Evolutionary conservation across 1,140 invertebrate species (phyloP), one percentile per base, ranked within the genome.

Genomic region (Stenopsyche tienmushanensis): DNA sequence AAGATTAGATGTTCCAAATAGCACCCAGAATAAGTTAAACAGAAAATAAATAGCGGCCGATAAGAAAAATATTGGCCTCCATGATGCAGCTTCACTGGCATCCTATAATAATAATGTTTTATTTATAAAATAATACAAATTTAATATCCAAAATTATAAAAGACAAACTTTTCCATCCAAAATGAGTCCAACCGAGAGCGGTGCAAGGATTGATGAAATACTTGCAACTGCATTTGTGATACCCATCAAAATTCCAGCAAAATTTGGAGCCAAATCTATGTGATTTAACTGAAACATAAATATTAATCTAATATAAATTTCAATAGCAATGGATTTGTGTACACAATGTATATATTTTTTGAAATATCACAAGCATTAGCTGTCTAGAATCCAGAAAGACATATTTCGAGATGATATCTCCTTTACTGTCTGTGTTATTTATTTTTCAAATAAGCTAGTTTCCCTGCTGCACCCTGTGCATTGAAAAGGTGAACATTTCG

Each of bases 161-260:
- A 23, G 8, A 25, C n/a, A 65, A 45, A 70, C 69, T 25, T 64
- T 47, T 65, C 67, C 65, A 13, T 59, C 57, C 0, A 70, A 45
- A 52, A 69, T 49, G 26, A 15, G 18, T 25, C 65, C 58, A 29
- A 39, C 58, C 10, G 65, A 26, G 15, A 66, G 53, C 15, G 65
- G 58, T 1, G 65, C 65, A n/a, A 91, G 72, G 41, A 91, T 89
- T 17, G 90, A 90, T 39, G 88, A 85, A 1, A 90, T 78, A 1
- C 88, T 88, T 9, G 88, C 89, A 64, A 90, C 83, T 1, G 88
- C 88, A 75, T 92, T 92, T 0, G 88, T 87, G 2, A 92, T 82
- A 3, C 88, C 90, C 88, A 91, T 91, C 26, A 91, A 70, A 1
- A 85, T 85, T 47, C 89, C 88, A 5, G 89, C 88, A 78, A 84